phyloP scores from a whole-genome alignment of 2,888 invertebrate genomes.

The Thelaira solivaga region DNA sequence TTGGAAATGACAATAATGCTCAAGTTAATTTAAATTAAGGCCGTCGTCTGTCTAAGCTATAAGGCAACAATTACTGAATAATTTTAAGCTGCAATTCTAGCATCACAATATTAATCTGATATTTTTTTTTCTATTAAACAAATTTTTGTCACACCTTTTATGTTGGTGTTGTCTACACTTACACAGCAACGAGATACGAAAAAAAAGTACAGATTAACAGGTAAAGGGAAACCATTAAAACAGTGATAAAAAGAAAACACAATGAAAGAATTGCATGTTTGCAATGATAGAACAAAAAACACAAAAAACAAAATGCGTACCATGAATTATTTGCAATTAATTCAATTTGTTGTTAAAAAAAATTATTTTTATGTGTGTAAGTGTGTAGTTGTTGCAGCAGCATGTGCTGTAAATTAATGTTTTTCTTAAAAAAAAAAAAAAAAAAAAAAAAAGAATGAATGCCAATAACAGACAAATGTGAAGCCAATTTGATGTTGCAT shows the following conservation, averaged over 20 bases:
- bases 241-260: neutral
- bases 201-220: neutral
- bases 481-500: neutral
- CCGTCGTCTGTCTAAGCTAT: too few species aligned
- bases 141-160: too few species aligned
- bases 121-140: too few species aligned
- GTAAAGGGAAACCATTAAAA: neutral
- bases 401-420: constrained; percentile 33
- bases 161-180: too few species aligned
- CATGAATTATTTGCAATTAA: constrained; percentile 59
- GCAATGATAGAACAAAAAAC: constrained; percentile 40
- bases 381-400: neutral
- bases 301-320: neutral
- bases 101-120: too few species aligned
- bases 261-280: constrained; percentile 13
- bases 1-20: too few species aligned
- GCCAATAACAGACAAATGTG: neutral
- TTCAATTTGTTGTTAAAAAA: constrained; percentile 35
- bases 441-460: too few species aligned
- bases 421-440: too few species aligned
- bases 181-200: too few species aligned
- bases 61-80: too few species aligned
- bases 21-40: too few species aligned
- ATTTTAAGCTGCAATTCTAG: too few species aligned
- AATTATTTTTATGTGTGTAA: neutral